These are phyloP conservation scores for Plagiodera versicolora DNA, from an alignment of 2,888 invertebrate genomes.

Conservation along the genomic window DNA sequence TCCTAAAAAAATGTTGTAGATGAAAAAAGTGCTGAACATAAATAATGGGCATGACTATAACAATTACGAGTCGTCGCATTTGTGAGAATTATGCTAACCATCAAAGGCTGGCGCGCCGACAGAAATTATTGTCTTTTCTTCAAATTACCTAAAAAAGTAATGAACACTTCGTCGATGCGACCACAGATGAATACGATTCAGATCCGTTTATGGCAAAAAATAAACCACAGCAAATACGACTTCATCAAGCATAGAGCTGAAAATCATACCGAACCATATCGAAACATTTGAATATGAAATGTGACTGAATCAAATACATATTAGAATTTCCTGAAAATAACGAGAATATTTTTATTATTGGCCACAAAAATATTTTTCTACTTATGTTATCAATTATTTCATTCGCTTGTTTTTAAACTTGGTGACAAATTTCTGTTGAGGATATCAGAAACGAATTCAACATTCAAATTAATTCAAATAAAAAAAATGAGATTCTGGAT, in stretches of 20 bases:
- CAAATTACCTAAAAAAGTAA: conserved; percentile 1
- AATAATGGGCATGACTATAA: conserved; percentile 1
- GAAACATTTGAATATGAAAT: no score
- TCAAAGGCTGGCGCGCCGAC: background rate
- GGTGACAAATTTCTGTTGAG: no score
- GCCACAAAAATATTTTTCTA: no score
- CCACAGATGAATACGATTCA: background rate
- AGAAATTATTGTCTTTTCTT: background rate
- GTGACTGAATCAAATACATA: no score
- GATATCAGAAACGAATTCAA: no score
- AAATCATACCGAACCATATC: background rate
- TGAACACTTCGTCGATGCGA: background rate
- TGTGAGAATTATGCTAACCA: background rate
- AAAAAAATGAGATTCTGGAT: no score
- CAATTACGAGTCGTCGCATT: background rate
- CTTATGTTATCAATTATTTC: no score
- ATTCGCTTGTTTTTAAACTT: no score
- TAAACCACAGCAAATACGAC: conserved; percentile 1
- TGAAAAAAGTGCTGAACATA: background rate
- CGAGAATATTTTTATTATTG: no score
- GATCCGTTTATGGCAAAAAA: background rate
- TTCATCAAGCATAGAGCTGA: background rate
- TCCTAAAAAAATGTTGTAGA: background rate
- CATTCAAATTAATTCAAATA: no score
- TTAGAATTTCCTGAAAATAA: no score